Conservation (phyloP, 23 tunicate species). For the Halocynthia aurantium region DNA sequence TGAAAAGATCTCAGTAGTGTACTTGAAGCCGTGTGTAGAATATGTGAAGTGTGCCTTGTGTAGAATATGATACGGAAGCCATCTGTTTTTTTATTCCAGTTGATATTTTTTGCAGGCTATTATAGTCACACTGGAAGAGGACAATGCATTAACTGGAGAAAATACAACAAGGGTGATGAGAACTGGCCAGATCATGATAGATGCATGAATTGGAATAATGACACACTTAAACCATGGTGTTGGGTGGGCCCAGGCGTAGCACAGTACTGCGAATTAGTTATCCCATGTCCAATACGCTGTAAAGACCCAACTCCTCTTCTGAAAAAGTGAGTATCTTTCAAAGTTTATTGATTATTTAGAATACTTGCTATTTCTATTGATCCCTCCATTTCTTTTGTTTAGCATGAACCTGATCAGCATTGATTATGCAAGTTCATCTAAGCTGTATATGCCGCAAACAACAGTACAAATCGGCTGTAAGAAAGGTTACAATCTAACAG, state of each 20-base stretch:
- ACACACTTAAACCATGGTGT: slow-evolving; percentile 65
- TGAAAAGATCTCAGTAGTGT: no score
- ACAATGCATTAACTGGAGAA: slow-evolving; percentile 65
- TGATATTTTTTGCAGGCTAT: not conserved
- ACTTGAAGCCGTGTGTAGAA: no score
- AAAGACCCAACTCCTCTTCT: slow-evolving; percentile 19
- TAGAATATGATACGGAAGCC: no score
- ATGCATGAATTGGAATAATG: slow-evolving; percentile 44
- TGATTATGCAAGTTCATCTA: slow-evolving; percentile 38
- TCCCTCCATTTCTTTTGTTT: not conserved
- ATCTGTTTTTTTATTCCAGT: not conserved
- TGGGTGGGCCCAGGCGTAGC: slow-evolving; percentile 46
- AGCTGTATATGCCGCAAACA: slow-evolving; percentile 35
- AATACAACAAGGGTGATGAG: slow-evolving; percentile 34
- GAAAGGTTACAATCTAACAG: slow-evolving; percentile 49
- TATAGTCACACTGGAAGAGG: slow-evolving; percentile 49
- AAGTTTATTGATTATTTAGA: not conserved
- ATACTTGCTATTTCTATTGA: not conserved
- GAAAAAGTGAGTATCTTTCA: slow-evolving; percentile 23
- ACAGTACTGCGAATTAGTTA: slow-evolving; percentile 51
- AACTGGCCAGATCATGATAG: slow-evolving; percentile 63
- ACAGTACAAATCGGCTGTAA: slow-evolving; percentile 51
- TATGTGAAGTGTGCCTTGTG: no score
- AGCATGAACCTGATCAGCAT: slow-evolving; percentile 59
- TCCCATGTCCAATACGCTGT: slow-evolving; percentile 37